Percentiles rank a stretch among this genome's conserved stretches.
These are phyloP conservation scores for Labroides dimidiatus DNA, from an alignment of 2,797 vertebrate genomes.

Conservation along the genomic window DNA sequence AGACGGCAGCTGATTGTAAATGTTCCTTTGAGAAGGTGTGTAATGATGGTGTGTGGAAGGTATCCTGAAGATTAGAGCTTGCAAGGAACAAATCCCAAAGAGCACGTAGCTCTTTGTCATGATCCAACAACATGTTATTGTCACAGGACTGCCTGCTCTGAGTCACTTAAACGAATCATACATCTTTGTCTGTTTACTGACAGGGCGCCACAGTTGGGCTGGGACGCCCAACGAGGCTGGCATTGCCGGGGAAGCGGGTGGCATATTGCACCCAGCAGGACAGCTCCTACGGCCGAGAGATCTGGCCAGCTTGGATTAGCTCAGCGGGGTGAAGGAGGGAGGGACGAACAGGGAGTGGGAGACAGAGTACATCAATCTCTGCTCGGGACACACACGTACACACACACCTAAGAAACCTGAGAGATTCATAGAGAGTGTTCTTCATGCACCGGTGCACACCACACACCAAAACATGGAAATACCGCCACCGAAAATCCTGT, in stretches of 20 bases:
- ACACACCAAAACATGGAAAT: slow-evolving; percentile 24
- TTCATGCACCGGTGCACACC: slow-evolving; percentile 27
- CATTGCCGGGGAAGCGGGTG: slow-evolving; percentile 73
- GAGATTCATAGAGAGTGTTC: slow-evolving; percentile 29
- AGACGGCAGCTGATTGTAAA: slow-evolving; percentile 41
- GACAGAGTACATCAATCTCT: slow-evolving; percentile 61
- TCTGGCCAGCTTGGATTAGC: slow-evolving; percentile 76
- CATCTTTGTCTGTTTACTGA: slow-evolving; percentile 77
- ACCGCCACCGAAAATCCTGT: background rate
- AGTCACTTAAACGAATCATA: slow-evolving; percentile 73
- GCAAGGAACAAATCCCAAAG: slow-evolving; percentile 30
- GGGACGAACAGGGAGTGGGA: slow-evolving; percentile 37
- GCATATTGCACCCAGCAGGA: slow-evolving; percentile 83
- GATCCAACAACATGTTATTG: slow-evolving; percentile 61
- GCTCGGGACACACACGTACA: slow-evolving; percentile 30
- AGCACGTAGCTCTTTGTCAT: slow-evolving; percentile 58
- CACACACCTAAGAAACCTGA: slow-evolving; percentile 45
- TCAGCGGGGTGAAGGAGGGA: slow-evolving; percentile 68
- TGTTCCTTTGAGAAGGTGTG: slow-evolving; percentile 33
- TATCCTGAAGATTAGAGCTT: background rate
- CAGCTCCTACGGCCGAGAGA: slow-evolving; percentile 62
- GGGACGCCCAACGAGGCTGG: slow-evolving; percentile 58
- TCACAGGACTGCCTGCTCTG: slow-evolving; percentile 57
- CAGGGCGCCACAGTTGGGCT: slow-evolving; percentile 50
- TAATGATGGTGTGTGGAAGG: slow-evolving; percentile 23